Percentiles rank a stretch among this genome's conserved stretches.
These are phyloP conservation scores for Eurytoma californica DNA, from an alignment of 2,888 invertebrate genomes.

Conservation along the genomic window DNA sequence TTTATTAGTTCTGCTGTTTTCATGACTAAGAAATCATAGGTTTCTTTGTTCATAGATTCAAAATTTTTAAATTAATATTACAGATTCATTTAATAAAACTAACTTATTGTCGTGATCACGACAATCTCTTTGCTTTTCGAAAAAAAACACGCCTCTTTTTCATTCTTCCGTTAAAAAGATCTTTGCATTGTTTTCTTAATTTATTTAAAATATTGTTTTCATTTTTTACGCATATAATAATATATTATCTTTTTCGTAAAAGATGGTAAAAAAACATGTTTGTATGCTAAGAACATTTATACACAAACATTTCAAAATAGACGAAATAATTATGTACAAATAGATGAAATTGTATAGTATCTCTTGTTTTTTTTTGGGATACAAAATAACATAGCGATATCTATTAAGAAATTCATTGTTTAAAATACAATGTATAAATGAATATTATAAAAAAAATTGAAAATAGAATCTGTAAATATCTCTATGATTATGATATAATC, in stretches of 20 bases:
- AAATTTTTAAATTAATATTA: slow-evolving; percentile 37
- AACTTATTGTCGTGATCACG: not conserved
- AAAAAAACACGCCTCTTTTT: no score
- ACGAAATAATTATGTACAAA: slow-evolving; percentile 51
- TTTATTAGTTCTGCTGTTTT: no score
- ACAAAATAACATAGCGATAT: slow-evolving; percentile 25
- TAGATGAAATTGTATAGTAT: slow-evolving; percentile 44
- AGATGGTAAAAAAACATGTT: slow-evolving; percentile 16
- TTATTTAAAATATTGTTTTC: slow-evolving; percentile 40
- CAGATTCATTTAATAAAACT: slow-evolving; percentile 32
- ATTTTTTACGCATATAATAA: slow-evolving; percentile 30
- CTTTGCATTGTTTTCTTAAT: slow-evolving; percentile 14
- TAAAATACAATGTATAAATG: slow-evolving; percentile 46
- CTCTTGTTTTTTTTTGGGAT: slow-evolving; percentile 30
- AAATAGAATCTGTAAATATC: slow-evolving; percentile 53
- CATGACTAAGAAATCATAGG: not conserved
- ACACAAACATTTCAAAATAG: slow-evolving; percentile 48
- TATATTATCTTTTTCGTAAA: slow-evolving; percentile 3
- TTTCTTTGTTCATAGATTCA: not conserved
- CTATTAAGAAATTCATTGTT: slow-evolving; percentile 42
- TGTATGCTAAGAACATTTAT: slow-evolving; percentile 31
- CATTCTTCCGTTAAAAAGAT: not conserved
- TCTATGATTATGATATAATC: slow-evolving; percentile 44
- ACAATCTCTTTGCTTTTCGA: no score
- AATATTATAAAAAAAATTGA: slow-evolving; percentile 35